Evolutionary conservation across 37 sponge, comb jelly and placozoan species (phyloP), one percentile per base, ranked within the genome.

Genomic region (Geodia barretti): DNA sequence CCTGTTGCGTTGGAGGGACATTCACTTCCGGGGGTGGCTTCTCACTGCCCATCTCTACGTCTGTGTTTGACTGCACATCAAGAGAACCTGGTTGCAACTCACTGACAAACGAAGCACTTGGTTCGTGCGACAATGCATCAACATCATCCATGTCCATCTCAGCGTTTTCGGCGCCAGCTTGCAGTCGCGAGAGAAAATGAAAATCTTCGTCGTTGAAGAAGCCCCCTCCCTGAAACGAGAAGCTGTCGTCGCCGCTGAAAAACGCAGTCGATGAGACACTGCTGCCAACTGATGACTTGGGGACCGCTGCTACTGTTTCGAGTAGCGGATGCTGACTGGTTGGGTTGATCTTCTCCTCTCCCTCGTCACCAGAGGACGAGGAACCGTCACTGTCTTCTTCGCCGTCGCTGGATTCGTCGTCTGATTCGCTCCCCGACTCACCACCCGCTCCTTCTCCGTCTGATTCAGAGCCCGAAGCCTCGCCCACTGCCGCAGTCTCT

Each of bases 341-440:
- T 11, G 14, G 54, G 21, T 8, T 39, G 2, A 25, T 39, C 11
- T 3, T 39, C 5, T 37, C 25, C 38, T 33, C 42, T n/a, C 39
- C 39, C 4, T 64, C 65, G 2, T 62, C 64, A 3, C 14, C 26
- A 39, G n/a, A 37, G n/a, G n/a, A n/a, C n/a, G n/a, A n/a, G n/a
- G n/a, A n/a, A n/a, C n/a, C n/a, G n/a, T n/a, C n/a, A 26, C 67
- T 24, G 0, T 8, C 30, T 20, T 60, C 66, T 3, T 79, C 80
- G 25, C 73, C 39, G 64, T 86, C 87, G 25, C 72, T 74, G 29
- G 68, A 54, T 32, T 76, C 83, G 24, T 70, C 66, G 66, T 67
- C 76, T 4, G 88, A 88, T 11, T 76, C 68, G 24, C 60, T 66
- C 17, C 72, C 77, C 29, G 83, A 81, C 29, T 76, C 69, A 70